phyloP scores from a whole-genome alignment of 2,888 invertebrate genomes.

The Hirtodrosophila trivittata region DNA sequence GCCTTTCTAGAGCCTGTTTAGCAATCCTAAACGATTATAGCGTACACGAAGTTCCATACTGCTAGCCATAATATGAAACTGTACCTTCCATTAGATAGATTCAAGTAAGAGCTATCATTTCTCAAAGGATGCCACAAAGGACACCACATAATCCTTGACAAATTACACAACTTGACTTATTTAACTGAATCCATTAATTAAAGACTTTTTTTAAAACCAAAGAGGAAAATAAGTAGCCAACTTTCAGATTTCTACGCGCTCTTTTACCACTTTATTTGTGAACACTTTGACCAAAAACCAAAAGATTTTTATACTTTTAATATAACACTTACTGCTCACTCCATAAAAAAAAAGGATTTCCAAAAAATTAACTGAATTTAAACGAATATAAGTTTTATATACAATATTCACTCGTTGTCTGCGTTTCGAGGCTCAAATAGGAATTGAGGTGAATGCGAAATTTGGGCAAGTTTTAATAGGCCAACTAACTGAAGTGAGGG shows the following conservation, averaged over 20 bases:
- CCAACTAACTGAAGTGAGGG: slow-evolving; percentile 5
- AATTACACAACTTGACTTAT: background rate
- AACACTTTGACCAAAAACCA: no score
- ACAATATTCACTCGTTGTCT: slow-evolving; percentile 1
- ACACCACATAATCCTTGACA: background rate
- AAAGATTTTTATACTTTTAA: no score
- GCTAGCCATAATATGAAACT: no score
- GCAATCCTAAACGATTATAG: no score
- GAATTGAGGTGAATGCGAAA: slow-evolving; percentile 1
- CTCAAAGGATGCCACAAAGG: background rate
- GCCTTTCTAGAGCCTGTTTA: no score
- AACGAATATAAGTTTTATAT: background rate
- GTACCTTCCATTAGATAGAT: no score
- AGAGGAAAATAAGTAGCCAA: background rate
- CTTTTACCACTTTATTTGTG: no score
- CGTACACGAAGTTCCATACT: no score
- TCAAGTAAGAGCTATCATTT: no score
- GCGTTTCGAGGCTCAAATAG: slow-evolving; percentile 2
- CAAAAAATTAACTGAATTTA: background rate
- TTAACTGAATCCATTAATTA: no score
- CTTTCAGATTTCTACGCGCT: no score
- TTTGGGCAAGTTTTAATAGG: slow-evolving; percentile 14
- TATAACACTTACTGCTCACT: slow-evolving; percentile 40
- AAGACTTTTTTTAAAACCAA: background rate
- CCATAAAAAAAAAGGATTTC: slow-evolving; percentile 5